A percentile compares a stretch with the other conserved stretches of the same genome.
These are phyloP conservation scores for Polyommatus icarus DNA, from an alignment of 2,888 invertebrate species.

Conservation along the genomic window DNA sequence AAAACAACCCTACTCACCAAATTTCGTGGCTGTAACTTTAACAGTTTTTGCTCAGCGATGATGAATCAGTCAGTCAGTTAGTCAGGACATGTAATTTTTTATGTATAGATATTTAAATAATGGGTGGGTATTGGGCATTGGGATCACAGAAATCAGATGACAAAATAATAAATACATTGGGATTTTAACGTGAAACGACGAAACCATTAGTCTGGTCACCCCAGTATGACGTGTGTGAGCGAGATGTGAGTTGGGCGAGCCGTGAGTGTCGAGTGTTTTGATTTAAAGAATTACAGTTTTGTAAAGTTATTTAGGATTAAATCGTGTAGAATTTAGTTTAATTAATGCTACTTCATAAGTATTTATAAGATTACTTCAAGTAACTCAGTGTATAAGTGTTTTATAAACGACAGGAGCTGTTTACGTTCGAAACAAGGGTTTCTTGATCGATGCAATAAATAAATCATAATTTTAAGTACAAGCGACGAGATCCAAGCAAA, in stretches of 20 bases:
- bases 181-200: too few relatives aligned
- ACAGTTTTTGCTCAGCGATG: too few relatives aligned
- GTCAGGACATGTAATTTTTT: too few relatives aligned
- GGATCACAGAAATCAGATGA: too few relatives aligned
- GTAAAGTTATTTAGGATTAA: constrained; percentile 32
- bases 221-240: constrained; percentile 50
- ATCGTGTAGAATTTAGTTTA: constrained; percentile 36
- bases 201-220: constrained; percentile 32
- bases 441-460: constrained; percentile 40
- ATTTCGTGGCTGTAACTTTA: too few relatives aligned
- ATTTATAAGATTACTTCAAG: constrained; percentile 34
- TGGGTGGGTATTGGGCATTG: too few relatives aligned
- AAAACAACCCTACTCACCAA: too few relatives aligned
- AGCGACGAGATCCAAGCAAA: constrained; percentile 45
- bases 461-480: constrained; percentile 38
- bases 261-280: constrained; percentile 60
- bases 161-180: too few relatives aligned
- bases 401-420: constrained; percentile 30
- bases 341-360: constrained; percentile 39
- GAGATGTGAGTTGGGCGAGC: constrained; percentile 54
- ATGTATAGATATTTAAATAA: too few relatives aligned
- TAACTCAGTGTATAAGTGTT: constrained; percentile 33
- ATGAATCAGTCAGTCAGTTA: too few relatives aligned
- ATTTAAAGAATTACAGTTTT: constrained; percentile 48
- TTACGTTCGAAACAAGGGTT: constrained; percentile 40